Evolutionary conservation across 2,113 vertebrate species (phyloP).

Genomic region (Ellobius talpinus): DNA sequence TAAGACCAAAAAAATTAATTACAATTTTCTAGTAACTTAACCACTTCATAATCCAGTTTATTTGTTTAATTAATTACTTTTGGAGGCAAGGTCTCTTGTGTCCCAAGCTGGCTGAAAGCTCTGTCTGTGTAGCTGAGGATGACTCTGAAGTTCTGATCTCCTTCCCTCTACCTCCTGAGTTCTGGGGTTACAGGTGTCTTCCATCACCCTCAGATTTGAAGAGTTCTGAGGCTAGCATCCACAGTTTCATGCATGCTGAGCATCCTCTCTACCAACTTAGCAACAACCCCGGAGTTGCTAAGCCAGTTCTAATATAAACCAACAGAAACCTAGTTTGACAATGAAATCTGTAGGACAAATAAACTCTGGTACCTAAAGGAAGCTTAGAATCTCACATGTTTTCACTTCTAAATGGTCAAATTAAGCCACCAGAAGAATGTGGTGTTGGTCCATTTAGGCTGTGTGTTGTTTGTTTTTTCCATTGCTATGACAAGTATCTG

Average conservation of each 20-base stretch:
- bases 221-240: not conserved
- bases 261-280: not conserved
- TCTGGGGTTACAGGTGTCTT: not conserved
- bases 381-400: constrained; percentile 9
- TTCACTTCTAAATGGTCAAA: constrained; percentile 13
- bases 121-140: not conserved
- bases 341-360: not conserved
- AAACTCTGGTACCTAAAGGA: not conserved
- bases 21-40: not conserved
- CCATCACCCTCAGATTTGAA: not conserved
- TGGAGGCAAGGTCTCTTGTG: not conserved
- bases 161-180: no score
- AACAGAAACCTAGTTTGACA: constrained; percentile 12
- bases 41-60: not conserved
- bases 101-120: no score
- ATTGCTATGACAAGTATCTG: no score
- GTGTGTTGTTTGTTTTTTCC: not conserved
- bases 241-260: not conserved
- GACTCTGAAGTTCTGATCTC: no score
- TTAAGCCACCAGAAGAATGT: not conserved
- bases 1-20: not conserved
- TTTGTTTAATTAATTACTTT: not conserved
- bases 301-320: not conserved
- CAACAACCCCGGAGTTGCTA: not conserved
- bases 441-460: not conserved